Evolutionary conservation across 2,888 invertebrate species (phyloP).

Genomic region (Calameuta filiformis): DNA sequence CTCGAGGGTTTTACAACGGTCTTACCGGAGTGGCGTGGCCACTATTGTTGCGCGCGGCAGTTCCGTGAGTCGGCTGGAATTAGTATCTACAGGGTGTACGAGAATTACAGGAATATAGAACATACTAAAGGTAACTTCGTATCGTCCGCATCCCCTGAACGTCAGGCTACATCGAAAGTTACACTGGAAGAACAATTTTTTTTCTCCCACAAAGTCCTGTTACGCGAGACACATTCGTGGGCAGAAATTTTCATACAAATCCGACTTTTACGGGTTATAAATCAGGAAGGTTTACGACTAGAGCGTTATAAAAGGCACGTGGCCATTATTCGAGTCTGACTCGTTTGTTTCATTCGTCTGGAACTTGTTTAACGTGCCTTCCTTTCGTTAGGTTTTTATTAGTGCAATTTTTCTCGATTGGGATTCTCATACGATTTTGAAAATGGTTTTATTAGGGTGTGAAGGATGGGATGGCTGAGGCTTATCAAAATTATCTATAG

Average conservation of each 20-base stretch:
- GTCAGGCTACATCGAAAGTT: not conserved
- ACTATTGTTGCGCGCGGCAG: not conserved
- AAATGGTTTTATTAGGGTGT: not conserved
- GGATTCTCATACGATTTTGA: not conserved
- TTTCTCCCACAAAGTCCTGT: not conserved
- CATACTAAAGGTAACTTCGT: not conserved
- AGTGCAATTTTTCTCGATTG: not conserved
- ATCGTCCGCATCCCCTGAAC: not conserved
- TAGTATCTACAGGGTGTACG: not conserved
- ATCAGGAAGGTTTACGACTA: not conserved
- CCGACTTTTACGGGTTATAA: not conserved
- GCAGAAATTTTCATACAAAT: not conserved
- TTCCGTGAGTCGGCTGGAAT: not conserved
- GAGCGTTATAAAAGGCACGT: not conserved
- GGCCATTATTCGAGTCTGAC: not conserved
- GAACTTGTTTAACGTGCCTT: not conserved
- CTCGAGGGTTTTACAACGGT: constrained; percentile 29
- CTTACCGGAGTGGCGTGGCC: constrained; percentile 20
- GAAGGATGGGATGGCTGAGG: not conserved
- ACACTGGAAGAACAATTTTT: not conserved
- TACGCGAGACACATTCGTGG: not conserved
- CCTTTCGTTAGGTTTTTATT: not conserved
- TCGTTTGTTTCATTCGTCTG: not conserved
- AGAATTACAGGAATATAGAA: not conserved
- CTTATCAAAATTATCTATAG: not conserved